phyloP scores from a whole-genome alignment of 2,888 invertebrate species.

The Orthosia gracilis region DNA sequence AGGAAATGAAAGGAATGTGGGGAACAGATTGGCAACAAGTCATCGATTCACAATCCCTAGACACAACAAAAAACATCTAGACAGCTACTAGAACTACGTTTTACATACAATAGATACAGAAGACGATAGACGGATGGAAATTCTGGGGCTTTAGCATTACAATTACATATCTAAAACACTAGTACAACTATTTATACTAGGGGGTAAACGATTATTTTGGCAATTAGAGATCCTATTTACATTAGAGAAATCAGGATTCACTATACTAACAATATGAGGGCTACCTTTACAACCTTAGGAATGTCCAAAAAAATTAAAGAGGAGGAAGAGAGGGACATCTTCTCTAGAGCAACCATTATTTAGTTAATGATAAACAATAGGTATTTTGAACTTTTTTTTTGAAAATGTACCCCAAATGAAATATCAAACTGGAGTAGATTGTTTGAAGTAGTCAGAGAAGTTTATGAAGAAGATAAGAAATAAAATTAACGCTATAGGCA shows the following conservation, averaged over 20 bases:
- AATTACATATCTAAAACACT: slow-evolving; percentile 79
- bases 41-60: slow-evolving; percentile 72
- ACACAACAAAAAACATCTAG: slow-evolving; percentile 79
- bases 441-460: neutral
- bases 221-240: slow-evolving; percentile 74
- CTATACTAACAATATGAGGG: slow-evolving; percentile 57
- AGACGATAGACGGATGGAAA: slow-evolving; percentile 91
- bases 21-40: slow-evolving; percentile 24
- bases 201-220: slow-evolving; percentile 74
- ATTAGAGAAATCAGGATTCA: slow-evolving; percentile 58
- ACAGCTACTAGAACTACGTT: slow-evolving; percentile 84
- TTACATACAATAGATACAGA: slow-evolving; percentile 89
- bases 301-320: neutral
- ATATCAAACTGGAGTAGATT: neutral
- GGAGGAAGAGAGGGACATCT: neutral
- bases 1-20: no score
- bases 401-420: neutral
- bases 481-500: slow-evolving; percentile 32
- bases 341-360: neutral
- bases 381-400: neutral
- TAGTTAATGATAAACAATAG: no score
- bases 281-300: slow-evolving; percentile 40
- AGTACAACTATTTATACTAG: slow-evolving; percentile 66
- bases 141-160: slow-evolving; percentile 91
- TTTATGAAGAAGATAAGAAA: neutral